These are phyloP conservation scores for Sus cebifrons DNA, from an alignment of 2,797 vertebrate species.

Conservation along the genomic window DNA sequence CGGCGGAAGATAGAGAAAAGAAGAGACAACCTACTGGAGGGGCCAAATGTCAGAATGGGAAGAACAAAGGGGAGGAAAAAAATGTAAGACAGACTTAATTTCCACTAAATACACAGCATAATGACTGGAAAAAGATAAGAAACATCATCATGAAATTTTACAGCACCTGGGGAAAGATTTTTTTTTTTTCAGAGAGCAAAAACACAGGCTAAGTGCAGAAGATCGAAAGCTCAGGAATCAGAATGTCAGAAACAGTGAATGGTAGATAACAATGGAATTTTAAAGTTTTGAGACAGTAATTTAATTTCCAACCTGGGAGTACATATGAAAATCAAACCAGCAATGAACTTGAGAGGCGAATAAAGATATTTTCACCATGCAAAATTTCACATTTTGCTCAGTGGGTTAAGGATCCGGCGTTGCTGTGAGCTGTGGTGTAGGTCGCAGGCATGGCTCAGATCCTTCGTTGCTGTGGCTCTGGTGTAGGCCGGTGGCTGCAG, in stretches of 20 bases:
- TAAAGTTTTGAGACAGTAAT: slow-evolving; percentile 5
- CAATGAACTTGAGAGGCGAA: neutral
- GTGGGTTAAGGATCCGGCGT: too few species aligned
- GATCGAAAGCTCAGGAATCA: neutral
- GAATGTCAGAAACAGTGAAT: neutral
- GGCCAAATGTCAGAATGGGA: neutral
- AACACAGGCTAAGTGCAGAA: neutral
- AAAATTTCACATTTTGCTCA: neutral
- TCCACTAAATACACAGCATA: neutral
- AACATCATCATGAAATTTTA: neutral
- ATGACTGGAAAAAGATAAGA: neutral
- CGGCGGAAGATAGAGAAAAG: neutral
- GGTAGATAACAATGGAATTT: neutral
- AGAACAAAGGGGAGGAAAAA: neutral
- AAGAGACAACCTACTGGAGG: neutral
- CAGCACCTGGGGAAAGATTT: neutral
- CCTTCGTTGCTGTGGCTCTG: too few species aligned
- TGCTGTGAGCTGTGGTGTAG: too few species aligned
- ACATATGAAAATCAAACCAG: neutral
- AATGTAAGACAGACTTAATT: neutral
- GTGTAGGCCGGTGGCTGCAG: too few species aligned
- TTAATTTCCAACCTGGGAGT: neutral
- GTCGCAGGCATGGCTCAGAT: too few species aligned
- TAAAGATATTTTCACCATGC: neutral
- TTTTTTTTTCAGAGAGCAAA: neutral